Evolutionary conservation across 2,888 invertebrate species (phyloP).

Genomic region (Brachypalpus laphriformis): DNA sequence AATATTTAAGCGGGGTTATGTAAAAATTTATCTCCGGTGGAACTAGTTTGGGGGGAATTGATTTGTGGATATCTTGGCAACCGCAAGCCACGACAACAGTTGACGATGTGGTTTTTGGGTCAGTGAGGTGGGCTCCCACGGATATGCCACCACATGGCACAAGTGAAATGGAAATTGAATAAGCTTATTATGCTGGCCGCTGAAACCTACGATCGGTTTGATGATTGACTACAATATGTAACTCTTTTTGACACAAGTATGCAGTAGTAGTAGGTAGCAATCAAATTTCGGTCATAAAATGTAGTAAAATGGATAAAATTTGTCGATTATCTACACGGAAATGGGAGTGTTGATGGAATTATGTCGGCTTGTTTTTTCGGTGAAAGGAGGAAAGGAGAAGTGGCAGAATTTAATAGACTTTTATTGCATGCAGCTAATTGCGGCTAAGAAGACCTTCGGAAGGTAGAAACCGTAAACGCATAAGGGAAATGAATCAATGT

Average conservation of each 20-base stretch:
- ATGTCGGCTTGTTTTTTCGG: conserved; percentile 1
- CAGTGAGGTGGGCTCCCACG: conserved; percentile 67
- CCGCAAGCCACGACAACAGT: not conserved
- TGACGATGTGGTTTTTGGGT: conserved; percentile 69
- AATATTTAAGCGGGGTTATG: conserved; percentile 56
- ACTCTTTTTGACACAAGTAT: conserved; percentile 43
- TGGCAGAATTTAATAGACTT: not conserved
- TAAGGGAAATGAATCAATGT: not conserved
- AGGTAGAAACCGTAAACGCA: not conserved
- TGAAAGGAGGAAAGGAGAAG: conserved; percentile 11
- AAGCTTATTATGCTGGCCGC: conserved; percentile 57
- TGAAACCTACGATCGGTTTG: conserved; percentile 55
- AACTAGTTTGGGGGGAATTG: conserved; percentile 69
- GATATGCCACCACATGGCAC: conserved; percentile 56
- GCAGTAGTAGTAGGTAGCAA: conserved; percentile 46
- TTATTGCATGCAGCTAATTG: not conserved
- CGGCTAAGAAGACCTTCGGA: not conserved
- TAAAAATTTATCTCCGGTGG: conserved; percentile 51
- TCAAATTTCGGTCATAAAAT: conserved; percentile 42
- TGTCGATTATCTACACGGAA: conserved; percentile 27
- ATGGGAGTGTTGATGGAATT: conserved; percentile 20
- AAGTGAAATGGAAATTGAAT: conserved; percentile 70
- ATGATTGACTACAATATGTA: conserved; percentile 51
- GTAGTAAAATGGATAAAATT: conserved; percentile 25
- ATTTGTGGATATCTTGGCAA: conserved; percentile 56